Percentiles rank a stretch among this genome's conserved stretches.
Conservation (phyloP, 2,113 vertebrate species). For the Anas platyrhynchos region DNA sequence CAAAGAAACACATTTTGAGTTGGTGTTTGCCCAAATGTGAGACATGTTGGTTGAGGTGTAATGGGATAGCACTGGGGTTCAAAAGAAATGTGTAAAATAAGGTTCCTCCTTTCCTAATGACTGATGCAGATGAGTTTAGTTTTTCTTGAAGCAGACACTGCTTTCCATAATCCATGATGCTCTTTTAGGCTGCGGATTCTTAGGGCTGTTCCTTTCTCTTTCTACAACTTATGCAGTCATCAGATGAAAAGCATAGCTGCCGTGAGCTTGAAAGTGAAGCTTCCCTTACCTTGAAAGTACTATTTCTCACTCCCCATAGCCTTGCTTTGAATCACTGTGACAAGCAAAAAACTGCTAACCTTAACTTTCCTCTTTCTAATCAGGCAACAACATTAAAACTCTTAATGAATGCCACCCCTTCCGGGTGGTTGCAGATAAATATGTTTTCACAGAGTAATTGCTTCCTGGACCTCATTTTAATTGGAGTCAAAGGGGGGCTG, state of each 20-base stretch:
- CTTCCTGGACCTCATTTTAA: constrained; percentile 68
- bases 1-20: background rate
- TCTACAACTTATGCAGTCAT: background rate
- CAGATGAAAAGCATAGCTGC: background rate
- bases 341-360: constrained; percentile 19
- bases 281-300: constrained; percentile 9
- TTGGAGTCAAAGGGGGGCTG: constrained; percentile 49
- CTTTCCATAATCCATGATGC: background rate
- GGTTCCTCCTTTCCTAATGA: background rate
- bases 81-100: background rate
- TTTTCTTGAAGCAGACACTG: background rate
- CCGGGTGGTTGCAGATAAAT: constrained; percentile 28
- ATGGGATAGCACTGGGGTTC: background rate
- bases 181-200: background rate
- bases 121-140: background rate
- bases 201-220: background rate
- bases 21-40: background rate
- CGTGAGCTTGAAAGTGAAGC: background rate
- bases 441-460: constrained; percentile 40
- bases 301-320: background rate
- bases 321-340: background rate
- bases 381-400: constrained; percentile 64
- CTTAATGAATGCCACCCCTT: constrained; percentile 52
- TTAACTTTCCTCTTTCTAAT: constrained; percentile 66
- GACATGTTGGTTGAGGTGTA: fast-evolving